Conservation (phyloP, 1,140 invertebrate species). For the Micrasema longulum region DNA sequence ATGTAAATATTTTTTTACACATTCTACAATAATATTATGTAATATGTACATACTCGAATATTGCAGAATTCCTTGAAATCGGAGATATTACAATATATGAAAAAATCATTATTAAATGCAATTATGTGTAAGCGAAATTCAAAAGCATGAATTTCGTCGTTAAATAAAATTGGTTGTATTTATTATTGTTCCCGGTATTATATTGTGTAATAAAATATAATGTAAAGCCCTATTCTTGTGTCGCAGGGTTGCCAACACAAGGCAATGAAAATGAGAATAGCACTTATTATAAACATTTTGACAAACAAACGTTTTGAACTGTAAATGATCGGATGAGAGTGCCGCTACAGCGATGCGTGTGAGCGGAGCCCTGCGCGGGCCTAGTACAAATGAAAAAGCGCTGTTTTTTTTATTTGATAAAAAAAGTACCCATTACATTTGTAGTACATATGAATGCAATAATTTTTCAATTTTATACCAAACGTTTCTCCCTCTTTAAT, state of each 20-base stretch:
- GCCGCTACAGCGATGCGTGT: conserved; percentile 43
- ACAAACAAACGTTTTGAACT: conserved; percentile 50
- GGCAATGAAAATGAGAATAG: conserved; percentile 31
- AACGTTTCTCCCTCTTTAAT: background rate
- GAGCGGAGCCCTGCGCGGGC: conserved; percentile 20
- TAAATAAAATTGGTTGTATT: background rate
- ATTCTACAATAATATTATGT: too few relatives aligned
- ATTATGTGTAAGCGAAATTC: background rate
- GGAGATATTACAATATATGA: background rate
- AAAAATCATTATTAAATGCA: background rate
- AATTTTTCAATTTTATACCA: background rate
- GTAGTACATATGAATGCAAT: background rate
- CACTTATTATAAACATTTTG: conserved; percentile 49
- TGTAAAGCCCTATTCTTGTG: background rate
- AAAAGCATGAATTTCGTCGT: background rate
- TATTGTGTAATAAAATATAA: background rate
- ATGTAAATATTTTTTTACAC: too few relatives aligned
- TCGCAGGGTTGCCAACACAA: conserved; percentile 4
- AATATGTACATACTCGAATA: too few relatives aligned
- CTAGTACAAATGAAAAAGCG: background rate
- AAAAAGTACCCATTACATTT: background rate
- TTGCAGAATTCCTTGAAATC: background rate
- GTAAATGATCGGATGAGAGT: conserved; percentile 48
- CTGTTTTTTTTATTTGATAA: background rate
- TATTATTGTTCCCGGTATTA: too few relatives aligned